phyloP scores from a whole-genome alignment of 2,888 invertebrate genomes.

The Drosophila borborema region DNA sequence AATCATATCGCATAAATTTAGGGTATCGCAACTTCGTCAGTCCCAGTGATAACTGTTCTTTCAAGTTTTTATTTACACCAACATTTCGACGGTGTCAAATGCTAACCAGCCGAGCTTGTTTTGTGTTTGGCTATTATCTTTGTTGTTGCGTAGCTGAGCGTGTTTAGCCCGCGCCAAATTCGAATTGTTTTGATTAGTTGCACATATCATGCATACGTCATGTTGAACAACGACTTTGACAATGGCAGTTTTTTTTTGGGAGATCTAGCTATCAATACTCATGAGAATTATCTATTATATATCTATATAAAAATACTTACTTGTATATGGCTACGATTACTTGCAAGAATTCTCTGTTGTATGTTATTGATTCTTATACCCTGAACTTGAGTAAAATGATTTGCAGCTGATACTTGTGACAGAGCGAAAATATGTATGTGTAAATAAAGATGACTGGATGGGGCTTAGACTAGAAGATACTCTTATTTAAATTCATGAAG shows the following conservation, averaged over 20 bases:
- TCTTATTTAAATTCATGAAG: background rate
- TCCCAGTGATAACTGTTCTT: background rate
- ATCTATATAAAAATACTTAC: background rate
- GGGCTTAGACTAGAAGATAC: background rate
- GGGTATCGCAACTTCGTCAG: slow-evolving; percentile 4
- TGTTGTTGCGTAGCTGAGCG: slow-evolving; percentile 33
- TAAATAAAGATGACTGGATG: background rate
- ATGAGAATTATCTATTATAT: slow-evolving; percentile 16
- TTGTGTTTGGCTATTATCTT: slow-evolving; percentile 24
- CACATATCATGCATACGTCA: slow-evolving; percentile 65
- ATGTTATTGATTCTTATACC: slow-evolving; percentile 1
- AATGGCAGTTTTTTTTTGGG: slow-evolving; percentile 47
- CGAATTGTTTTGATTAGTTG: slow-evolving; percentile 55
- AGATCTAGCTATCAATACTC: slow-evolving; percentile 23
- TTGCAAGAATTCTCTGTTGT: slow-evolving; percentile 27
- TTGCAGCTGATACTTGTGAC: background rate
- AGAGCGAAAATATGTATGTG: background rate
- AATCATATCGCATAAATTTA: background rate
- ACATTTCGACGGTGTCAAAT: slow-evolving; percentile 63
- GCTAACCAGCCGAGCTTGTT: slow-evolving; percentile 42
- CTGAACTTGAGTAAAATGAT: background rate
- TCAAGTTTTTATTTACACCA: slow-evolving; percentile 28
- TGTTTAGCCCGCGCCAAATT: slow-evolving; percentile 41
- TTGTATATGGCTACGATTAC: slow-evolving; percentile 25
- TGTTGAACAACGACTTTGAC: slow-evolving; percentile 66